A percentile compares a stretch with the other conserved stretches of the same genome.
These are phyloP conservation scores for Leuciscus idus DNA, from an alignment of 2,113 vertebrate genomes.

Conservation along the genomic window DNA sequence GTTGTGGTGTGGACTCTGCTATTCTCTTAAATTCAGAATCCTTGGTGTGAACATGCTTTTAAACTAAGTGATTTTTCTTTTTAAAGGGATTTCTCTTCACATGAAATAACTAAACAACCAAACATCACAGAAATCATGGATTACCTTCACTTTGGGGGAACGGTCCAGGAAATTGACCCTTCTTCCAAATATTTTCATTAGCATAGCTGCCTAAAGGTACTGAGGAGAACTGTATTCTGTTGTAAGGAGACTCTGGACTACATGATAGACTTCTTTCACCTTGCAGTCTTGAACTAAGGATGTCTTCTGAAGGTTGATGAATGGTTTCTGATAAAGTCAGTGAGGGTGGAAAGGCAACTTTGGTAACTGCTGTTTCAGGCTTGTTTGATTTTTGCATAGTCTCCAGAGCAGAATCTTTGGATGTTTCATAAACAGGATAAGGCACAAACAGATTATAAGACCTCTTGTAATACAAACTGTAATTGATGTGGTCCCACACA, in stretches of 20 bases:
- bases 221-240: background rate
- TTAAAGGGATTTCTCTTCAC: constrained; percentile 5
- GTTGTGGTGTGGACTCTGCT: too few relatives aligned
- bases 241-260: constrained; percentile 33
- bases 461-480: constrained; percentile 39
- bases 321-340: background rate
- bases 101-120: background rate
- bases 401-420: background rate
- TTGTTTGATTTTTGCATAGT: constrained; percentile 2
- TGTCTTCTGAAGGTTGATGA: constrained; percentile 24
- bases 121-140: background rate
- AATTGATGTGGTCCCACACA: constrained; percentile 59
- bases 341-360: background rate
- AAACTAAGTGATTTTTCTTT: background rate
- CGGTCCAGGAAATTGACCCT: background rate
- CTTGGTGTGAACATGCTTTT: too few relatives aligned
- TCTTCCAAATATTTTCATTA: constrained; percentile 15
- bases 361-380: background rate
- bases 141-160: constrained; percentile 30
- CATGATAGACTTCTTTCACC: background rate
- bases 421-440: background rate
- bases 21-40: too few relatives aligned
- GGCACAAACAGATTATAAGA: background rate
- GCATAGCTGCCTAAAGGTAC: constrained; percentile 12
- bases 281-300: constrained; percentile 15